These are phyloP conservation scores for Polypterus senegalus DNA, from an alignment of 2,113 vertebrate species.

Conservation along the genomic window DNA sequence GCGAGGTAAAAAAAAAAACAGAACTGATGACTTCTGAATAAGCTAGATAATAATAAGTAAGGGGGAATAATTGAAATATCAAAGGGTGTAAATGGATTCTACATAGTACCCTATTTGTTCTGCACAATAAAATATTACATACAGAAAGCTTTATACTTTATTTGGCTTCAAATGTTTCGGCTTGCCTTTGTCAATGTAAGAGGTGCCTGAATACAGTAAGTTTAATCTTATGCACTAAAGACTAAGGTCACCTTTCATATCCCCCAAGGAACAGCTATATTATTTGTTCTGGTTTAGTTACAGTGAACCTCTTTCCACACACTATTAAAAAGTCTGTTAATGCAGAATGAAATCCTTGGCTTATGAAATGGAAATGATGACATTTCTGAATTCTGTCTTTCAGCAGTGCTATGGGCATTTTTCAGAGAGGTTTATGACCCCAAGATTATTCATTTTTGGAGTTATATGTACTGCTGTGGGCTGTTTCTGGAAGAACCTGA, in stretches of 20 bases:
- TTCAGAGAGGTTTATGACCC: constrained; percentile 52
- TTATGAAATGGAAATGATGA: constrained; percentile 43
- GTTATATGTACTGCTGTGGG: constrained; percentile 43
- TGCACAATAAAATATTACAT: no score
- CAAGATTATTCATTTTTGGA: constrained; percentile 54
- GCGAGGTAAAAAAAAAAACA: background rate
- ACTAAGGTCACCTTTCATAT: constrained; percentile 49
- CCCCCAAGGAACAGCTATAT: constrained; percentile 24
- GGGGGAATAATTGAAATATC: no score
- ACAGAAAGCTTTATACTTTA: no score
- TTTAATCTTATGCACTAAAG: constrained; percentile 47
- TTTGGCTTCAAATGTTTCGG: no score
- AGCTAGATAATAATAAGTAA: no score
- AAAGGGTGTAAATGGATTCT: no score
- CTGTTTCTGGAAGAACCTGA: constrained; percentile 52
- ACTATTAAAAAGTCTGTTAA: constrained; percentile 52
- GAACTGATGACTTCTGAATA: background rate
- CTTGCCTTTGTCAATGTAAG: constrained; percentile 19
- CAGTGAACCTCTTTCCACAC: constrained; percentile 43
- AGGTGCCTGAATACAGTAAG: constrained; percentile 39
- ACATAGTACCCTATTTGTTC: no score
- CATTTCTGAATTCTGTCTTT: constrained; percentile 47
- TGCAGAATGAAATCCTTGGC: constrained; percentile 37
- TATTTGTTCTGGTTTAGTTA: constrained; percentile 47
- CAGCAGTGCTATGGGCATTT: constrained; percentile 39